phyloP scores from a whole-genome alignment of 2,797 vertebrate species.

The Sebastes minor region DNA sequence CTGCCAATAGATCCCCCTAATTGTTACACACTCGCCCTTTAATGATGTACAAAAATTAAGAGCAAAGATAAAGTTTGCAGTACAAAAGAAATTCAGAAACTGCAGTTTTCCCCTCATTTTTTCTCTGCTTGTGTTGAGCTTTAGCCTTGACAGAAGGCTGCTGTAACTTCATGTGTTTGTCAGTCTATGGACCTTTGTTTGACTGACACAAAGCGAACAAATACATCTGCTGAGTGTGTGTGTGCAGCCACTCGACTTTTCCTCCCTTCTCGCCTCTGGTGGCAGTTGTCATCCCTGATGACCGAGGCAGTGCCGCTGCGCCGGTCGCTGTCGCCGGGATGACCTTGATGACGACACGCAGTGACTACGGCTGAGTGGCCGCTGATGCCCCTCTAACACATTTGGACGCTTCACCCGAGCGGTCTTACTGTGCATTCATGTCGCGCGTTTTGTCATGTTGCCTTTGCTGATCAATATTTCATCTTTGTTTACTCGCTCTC shows the following conservation, averaged over 20 bases:
- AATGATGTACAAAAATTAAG: neutral
- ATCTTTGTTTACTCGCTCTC: slow-evolving; percentile 44
- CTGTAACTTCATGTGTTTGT: neutral
- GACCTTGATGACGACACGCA: slow-evolving; percentile 64
- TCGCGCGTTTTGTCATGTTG: slow-evolving; percentile 29
- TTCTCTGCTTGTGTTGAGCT: neutral
- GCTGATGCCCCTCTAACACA: slow-evolving; percentile 39
- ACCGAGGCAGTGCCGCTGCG: slow-evolving; percentile 35
- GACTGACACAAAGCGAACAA: slow-evolving; percentile 17
- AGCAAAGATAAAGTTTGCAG: neutral
- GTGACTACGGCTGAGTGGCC: slow-evolving; percentile 51
- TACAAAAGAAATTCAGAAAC: neutral
- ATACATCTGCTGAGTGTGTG: slow-evolving; percentile 5
- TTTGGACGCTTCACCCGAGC: slow-evolving; percentile 36
- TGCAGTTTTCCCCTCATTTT: neutral
- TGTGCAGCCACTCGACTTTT: neutral
- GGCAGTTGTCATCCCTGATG: slow-evolving; percentile 58
- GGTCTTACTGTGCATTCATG: slow-evolving; percentile 28
- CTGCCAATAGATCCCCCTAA: too few relatives aligned
- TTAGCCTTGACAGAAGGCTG: neutral
- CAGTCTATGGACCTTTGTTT: neutral
- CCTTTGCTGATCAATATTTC: slow-evolving; percentile 63
- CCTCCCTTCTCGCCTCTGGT: slow-evolving; percentile 42
- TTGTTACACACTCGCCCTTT: neutral
- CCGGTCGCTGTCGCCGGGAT: slow-evolving; percentile 32